Evolutionary conservation across 2,113 vertebrate genomes (phyloP).

Genomic region (Nasalis larvatus): DNA sequence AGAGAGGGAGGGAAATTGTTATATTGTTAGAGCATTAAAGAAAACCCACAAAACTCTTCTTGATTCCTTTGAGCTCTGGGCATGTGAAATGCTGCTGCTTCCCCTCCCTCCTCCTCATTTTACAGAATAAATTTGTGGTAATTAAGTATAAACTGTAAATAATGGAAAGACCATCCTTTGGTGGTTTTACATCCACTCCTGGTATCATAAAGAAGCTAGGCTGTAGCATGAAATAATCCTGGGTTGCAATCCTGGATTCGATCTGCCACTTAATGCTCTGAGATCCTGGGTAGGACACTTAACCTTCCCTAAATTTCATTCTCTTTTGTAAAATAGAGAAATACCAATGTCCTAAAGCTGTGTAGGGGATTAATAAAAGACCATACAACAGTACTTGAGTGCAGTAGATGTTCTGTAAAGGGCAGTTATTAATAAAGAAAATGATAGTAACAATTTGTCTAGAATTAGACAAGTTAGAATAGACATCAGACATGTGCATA

Average conservation of each 20-base stretch:
- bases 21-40: no score
- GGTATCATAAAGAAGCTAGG: neutral
- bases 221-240: neutral
- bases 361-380: neutral
- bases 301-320: neutral
- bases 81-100: neutral
- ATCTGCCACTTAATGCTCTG: neutral
- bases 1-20: neutral
- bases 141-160: neutral
- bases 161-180: neutral
- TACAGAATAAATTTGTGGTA: neutral
- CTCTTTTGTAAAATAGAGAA: neutral
- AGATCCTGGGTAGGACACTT: neutral
- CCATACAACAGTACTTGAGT: neutral
- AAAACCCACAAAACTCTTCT: neutral
- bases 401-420: neutral
- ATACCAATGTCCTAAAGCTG: neutral
- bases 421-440: neutral
- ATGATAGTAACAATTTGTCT: neutral
- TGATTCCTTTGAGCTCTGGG: neutral
- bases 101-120: neutral
- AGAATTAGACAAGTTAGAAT: neutral
- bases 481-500: neutral
- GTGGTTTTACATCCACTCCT: neutral
- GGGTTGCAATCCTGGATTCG: neutral